Percentiles rank a stretch among this genome's conserved stretches.
These are phyloP conservation scores for Cecropterus lyciades DNA, from an alignment of 1,140 invertebrate species.

Conservation along the genomic window DNA sequence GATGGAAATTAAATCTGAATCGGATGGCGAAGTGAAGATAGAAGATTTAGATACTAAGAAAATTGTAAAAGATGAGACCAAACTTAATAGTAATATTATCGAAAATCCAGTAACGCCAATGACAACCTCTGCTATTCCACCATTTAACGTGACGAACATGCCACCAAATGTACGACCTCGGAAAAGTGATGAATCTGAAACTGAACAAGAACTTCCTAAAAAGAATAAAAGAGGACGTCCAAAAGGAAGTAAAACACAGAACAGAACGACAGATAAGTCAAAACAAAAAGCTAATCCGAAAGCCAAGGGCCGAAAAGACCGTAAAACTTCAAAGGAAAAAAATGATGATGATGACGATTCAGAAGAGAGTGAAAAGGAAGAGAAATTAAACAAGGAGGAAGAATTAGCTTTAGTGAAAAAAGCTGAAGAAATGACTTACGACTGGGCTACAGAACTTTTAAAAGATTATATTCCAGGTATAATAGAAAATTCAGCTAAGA, in stretches of 20 bases:
- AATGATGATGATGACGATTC: conserved; percentile 69
- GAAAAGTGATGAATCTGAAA: conserved; percentile 60
- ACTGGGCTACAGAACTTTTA: conserved; percentile 94
- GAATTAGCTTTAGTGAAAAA: conserved; percentile 85
- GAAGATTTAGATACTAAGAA: conserved; percentile 86
- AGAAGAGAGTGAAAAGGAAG: conserved; percentile 85
- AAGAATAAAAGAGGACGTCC: conserved; percentile 60
- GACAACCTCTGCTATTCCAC: neutral
- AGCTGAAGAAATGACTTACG: conserved; percentile 92
- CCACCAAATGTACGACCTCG: conserved; percentile 41
- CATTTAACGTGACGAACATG: conserved; percentile 40
- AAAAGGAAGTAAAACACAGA: conserved; percentile 63
- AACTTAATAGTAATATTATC: conserved; percentile 46
- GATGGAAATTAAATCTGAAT: conserved; percentile 79
- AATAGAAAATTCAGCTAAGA: conserved; percentile 98
- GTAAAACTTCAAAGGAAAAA: conserved; percentile 74
- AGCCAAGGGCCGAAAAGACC: conserved; percentile 72
- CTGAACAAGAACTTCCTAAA: conserved; percentile 61
- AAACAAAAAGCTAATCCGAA: conserved; percentile 66
- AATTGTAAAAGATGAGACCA: conserved; percentile 84
- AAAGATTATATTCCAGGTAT: conserved; percentile 94
- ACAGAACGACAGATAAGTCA: conserved; percentile 48
- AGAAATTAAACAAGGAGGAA: conserved; percentile 84
- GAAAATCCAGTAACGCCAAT: conserved; percentile 16
- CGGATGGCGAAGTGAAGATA: conserved; percentile 83